A percentile compares a stretch with the other conserved stretches of the same genome.
These are phyloP conservation scores for Paramormyrops hopkinsi DNA, from an alignment of 2,797 vertebrate species.

Conservation along the genomic window DNA sequence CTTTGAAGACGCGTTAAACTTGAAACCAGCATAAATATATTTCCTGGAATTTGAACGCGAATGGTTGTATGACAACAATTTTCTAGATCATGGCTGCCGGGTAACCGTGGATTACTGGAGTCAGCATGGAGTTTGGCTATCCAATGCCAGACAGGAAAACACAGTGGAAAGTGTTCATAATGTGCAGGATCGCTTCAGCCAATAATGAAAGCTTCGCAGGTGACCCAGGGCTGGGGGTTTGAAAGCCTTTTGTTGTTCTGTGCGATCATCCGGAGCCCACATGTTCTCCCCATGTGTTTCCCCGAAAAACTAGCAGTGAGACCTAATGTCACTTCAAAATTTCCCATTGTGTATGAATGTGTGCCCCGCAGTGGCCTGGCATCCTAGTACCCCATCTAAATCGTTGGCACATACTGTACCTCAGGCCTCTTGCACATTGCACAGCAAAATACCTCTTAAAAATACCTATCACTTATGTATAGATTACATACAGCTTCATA, in stretches of 20 bases:
- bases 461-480: background rate
- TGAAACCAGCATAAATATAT: background rate
- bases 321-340: background rate
- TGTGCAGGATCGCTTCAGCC: background rate
- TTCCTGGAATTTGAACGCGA: background rate
- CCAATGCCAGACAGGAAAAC: background rate
- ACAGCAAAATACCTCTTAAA: background rate
- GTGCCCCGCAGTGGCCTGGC: background rate
- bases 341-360: background rate
- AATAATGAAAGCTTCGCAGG: background rate
- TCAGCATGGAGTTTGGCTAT: background rate
- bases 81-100: background rate
- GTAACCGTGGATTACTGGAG: background rate
- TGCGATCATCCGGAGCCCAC: background rate
- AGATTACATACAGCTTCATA: background rate
- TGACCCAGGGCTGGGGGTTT: background rate
- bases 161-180: background rate
- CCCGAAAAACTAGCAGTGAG: background rate
- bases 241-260: background rate
- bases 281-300: background rate
- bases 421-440: background rate
- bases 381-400: background rate
- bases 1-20: background rate
- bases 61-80: background rate
- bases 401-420: background rate